Evolutionary conservation across 2,113 vertebrate species (phyloP).

Genomic region (Lampris incognitus): DNA sequence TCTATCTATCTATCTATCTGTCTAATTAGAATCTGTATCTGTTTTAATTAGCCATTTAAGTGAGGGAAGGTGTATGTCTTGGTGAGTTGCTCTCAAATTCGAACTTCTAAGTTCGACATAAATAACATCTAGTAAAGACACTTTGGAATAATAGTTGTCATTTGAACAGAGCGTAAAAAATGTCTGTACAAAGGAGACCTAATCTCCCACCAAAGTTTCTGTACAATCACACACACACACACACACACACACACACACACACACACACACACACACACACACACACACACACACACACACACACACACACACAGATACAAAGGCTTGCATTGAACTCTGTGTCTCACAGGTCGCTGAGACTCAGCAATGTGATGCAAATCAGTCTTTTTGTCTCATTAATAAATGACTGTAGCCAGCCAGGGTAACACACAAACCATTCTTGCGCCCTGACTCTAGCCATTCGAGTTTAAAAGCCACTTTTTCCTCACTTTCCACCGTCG

Average conservation of each 20-base stretch:
- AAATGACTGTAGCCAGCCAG: constrained; percentile 34
- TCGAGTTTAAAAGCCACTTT: constrained; percentile 49
- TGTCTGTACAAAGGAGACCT: too few relatives aligned
- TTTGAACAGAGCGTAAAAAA: too few relatives aligned
- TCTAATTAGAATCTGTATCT: too few relatives aligned
- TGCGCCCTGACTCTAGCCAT: constrained; percentile 36
- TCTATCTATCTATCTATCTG: too few relatives aligned
- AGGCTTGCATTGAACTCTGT: constrained; percentile 29
- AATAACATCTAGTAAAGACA: too few relatives aligned
- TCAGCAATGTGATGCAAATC: constrained; percentile 33
- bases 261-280: neutral
- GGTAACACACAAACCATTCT: neutral
- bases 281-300: constrained; percentile 8
- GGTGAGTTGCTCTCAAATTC: too few relatives aligned
- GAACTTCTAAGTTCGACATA: too few relatives aligned
- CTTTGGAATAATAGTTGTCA: too few relatives aligned
- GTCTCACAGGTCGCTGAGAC: constrained; percentile 29
- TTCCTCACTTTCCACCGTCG: constrained; percentile 42
- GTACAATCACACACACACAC: neutral
- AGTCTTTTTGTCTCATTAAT: constrained; percentile 42
- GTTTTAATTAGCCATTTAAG: too few relatives aligned
- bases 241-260: neutral
- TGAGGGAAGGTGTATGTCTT: too few relatives aligned
- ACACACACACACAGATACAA: neutral
- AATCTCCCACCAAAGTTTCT: too few relatives aligned